A percentile compares a stretch with the other conserved stretches of the same genome.
Evolutionary conservation across 1,140 invertebrate species (phyloP).

Genomic region (Drosophila yakuba): DNA sequence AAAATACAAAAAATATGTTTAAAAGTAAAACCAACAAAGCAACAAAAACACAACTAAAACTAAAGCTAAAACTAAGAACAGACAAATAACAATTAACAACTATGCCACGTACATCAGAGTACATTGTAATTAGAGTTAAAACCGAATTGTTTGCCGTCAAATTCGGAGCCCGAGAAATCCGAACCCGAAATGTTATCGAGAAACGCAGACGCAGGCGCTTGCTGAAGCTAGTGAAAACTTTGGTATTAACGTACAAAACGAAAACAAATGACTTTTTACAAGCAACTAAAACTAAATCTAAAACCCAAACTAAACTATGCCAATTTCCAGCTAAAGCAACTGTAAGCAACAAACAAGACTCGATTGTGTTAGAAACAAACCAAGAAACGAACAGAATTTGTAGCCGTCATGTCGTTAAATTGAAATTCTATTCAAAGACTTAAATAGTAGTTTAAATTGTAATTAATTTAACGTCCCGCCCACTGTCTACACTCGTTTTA

Average conservation of each 20-base stretch:
- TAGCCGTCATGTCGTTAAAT: constrained; percentile 37
- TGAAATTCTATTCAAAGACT: constrained; percentile 70
- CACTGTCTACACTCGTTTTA: constrained; percentile 55
- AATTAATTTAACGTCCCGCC: constrained; percentile 50
- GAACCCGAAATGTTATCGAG: constrained; percentile 31
- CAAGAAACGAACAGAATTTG: constrained; percentile 40
- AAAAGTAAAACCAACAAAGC: constrained; percentile 27
- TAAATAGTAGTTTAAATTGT: constrained; percentile 67
- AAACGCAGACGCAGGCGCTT: constrained; percentile 61
- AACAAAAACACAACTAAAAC: constrained; percentile 20
- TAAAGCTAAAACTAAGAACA: constrained; percentile 30
- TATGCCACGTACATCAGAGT: constrained; percentile 46
- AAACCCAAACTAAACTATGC: constrained; percentile 32
- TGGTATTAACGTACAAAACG: constrained; percentile 68
- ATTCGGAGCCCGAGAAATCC: constrained; percentile 18
- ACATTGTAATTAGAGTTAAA: constrained; percentile 50
- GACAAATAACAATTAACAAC: constrained; percentile 53
- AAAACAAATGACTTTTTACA: constrained; percentile 70
- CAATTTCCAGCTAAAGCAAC: constrained; percentile 69
- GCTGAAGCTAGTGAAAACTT: constrained; percentile 58
- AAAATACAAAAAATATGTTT: constrained; percentile 32
- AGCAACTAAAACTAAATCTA: constrained; percentile 26
- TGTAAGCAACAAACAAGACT: constrained; percentile 65
- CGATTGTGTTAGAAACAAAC: constrained; percentile 60
- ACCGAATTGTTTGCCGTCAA: constrained; percentile 30